Base-by-base conservation (phyloP, 1,140 invertebrate genomes). In the Drosophila nigromelanica region DNA sequence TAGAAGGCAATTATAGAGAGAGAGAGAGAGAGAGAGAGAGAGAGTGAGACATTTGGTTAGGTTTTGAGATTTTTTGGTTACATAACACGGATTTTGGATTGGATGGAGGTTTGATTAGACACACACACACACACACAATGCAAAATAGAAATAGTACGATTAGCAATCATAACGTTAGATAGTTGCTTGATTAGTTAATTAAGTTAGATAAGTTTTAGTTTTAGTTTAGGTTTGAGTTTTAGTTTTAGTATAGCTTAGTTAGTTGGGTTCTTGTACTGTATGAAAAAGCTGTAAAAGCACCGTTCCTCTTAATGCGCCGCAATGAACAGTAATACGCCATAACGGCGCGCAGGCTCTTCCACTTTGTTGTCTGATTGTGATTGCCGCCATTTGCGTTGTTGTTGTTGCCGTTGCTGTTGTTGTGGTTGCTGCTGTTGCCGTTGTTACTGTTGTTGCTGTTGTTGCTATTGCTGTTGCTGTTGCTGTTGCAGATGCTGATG, bases 301-400 rank as follows among this genome's bases (percentile, higher is more conserved):
- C 92, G 82, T 94, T 96, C 96, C 96, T 97, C 95, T 96, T 96
- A 93, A 97, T 97, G 93, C 96, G 96, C 92, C 96, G 94, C 86
- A 97, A 94, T 79, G 96, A 95, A 93, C 96, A 95, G 94, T 97
- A 97, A 93, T 96, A 96, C 80, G 96, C 95, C 95, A 97, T 96
- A 80, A 96, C 96, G 78, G 96, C 96, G 89, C 95, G 94, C 69
- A 97, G 94, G 93, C 96, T 96, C 92, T 95, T 95, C 96, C 96
- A 97, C 90, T 95, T 96, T 93, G 96, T 95, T 85, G 95, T 95
- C 70, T 95, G 94, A 91, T 94, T 66, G n/a, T 35, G 60, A 40
- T 61, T 93, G 95, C 95, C 87, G 95, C 94, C 35, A 14, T 59
- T 54, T 10, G 21, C 35, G 43, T 51, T 43, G 50, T 12, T 14